phyloP scores from a whole-genome alignment of 2,113 vertebrate species.

The Podarcis cretensis region DNA sequence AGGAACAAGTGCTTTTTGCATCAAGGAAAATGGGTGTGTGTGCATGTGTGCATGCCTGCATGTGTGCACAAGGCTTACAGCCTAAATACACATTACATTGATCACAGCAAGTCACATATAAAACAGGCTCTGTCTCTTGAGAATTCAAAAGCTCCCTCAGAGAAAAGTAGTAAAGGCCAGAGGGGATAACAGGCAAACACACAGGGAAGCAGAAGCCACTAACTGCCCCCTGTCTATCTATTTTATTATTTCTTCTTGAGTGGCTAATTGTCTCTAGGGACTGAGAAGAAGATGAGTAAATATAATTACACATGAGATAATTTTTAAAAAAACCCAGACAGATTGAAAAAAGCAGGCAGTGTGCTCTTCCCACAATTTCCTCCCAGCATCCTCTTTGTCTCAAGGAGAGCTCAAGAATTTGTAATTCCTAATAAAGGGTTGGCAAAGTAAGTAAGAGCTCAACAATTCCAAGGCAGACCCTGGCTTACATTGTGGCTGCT shows the following conservation, averaged over 20 bases:
- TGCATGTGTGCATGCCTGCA: too few species aligned
- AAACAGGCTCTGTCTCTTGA: background rate
- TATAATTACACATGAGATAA: background rate
- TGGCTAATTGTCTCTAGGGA: background rate
- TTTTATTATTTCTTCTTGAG: background rate
- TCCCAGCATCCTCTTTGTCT: background rate
- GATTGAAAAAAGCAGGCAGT: background rate
- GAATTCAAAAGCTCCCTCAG: background rate
- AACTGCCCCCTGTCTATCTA: background rate
- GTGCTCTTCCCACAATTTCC: background rate
- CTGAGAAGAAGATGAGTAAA: background rate
- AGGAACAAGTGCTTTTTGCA: background rate
- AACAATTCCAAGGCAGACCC: background rate
- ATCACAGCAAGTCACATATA: background rate
- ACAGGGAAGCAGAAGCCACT: background rate
- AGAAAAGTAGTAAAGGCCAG: too few species aligned
- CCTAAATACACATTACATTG: background rate
- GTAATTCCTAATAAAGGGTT: too few species aligned
- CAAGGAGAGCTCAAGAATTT: background rate
- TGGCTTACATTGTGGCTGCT: background rate
- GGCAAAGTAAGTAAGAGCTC: background rate
- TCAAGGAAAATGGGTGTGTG: background rate
- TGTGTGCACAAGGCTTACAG: background rate
- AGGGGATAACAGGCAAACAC: background rate
- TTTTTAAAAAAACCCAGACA: background rate